Percentiles rank a stretch among this genome's conserved stretches.
phyloP scores from a whole-genome alignment of 1,140 invertebrate species.

The Asbolus verrucosus region DNA sequence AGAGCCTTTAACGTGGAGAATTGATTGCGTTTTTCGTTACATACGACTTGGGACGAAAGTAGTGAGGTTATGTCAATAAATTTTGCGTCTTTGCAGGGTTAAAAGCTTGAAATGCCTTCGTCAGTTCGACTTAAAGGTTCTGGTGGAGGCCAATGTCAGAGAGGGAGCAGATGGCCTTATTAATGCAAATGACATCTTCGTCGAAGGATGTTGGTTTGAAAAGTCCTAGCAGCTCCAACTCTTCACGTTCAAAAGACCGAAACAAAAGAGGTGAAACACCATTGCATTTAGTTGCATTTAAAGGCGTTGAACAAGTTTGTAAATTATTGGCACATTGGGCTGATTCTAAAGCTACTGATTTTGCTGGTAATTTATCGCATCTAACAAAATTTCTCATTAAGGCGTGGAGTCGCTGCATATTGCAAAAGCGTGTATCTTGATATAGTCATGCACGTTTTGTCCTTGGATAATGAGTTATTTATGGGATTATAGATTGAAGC shows the following conservation, averaged over 20 bases:
- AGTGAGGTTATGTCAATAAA: conserved; percentile 4
- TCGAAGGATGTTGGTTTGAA: conserved; percentile 56
- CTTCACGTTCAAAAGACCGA: conserved; percentile 66
- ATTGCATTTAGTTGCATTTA: conserved; percentile 80
- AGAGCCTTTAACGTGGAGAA: too few species aligned
- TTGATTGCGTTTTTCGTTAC: too few species aligned
- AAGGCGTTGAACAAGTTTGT: conserved; percentile 76
- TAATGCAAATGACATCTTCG: conserved; percentile 85
- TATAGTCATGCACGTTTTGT: too few species aligned
- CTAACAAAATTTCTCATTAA: conserved; percentile 8
- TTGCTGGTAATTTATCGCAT: conserved; percentile 73
- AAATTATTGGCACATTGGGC: conserved; percentile 77
- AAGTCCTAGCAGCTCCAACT: conserved; percentile 52
- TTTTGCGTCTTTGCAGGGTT: neutral
- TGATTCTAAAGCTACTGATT: conserved; percentile 78
- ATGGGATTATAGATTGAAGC: conserved; percentile 81
- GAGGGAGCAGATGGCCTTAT: conserved; percentile 85
- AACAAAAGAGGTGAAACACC: conserved; percentile 84
- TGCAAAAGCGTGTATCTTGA: too few species aligned
- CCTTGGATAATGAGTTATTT: too few species aligned
- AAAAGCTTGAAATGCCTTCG: conserved; percentile 65
- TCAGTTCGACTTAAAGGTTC: conserved; percentile 69
- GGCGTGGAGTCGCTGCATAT: too few species aligned
- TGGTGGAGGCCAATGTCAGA: conserved; percentile 80
- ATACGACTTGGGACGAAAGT: neutral